phyloP scores from a whole-genome alignment of 2,888 invertebrate genomes.

The Oxyscelio sp. region DNA sequence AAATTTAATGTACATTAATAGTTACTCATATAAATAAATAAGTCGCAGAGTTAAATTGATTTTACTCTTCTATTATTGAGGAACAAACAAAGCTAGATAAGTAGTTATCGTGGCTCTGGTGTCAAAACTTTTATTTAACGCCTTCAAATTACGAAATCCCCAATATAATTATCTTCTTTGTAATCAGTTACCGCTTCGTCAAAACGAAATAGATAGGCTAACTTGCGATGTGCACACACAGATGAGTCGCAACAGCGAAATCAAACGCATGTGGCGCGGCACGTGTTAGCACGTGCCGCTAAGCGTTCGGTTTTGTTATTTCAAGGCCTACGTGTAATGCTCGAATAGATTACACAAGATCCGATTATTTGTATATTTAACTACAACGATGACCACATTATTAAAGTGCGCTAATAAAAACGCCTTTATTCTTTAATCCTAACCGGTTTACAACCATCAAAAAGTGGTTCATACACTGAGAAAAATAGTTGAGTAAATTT shows the following conservation, averaged over 20 bases:
- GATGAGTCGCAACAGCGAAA: conserved; percentile 57
- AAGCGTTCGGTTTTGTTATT: conserved; percentile 66
- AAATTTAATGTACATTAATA: no score
- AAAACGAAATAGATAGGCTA: conserved; percentile 47
- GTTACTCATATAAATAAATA: no score
- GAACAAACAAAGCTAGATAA: no score
- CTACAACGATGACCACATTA: conserved; percentile 48
- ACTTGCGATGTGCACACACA: conserved; percentile 33
- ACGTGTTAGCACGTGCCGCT: conserved; percentile 84
- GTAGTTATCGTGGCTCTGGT: no score
- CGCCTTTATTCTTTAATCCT: no score
- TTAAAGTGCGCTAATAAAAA: conserved; percentile 39
- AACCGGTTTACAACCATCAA: no score
- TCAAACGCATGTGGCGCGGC: conserved; percentile 71
- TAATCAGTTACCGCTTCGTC: conserved; percentile 14
- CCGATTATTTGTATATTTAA: conserved; percentile 72
- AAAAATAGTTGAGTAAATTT: no score
- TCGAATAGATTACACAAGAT: conserved; percentile 62
- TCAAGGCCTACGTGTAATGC: conserved; percentile 71
- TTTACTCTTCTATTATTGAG: no score
- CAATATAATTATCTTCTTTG: neutral
- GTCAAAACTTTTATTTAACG: no score
- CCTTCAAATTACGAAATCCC: neutral
- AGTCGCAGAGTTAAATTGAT: no score
- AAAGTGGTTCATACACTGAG: no score